phyloP scores from a whole-genome alignment of 2,113 vertebrate genomes.

The Petrocephalus microphthalmus region DNA sequence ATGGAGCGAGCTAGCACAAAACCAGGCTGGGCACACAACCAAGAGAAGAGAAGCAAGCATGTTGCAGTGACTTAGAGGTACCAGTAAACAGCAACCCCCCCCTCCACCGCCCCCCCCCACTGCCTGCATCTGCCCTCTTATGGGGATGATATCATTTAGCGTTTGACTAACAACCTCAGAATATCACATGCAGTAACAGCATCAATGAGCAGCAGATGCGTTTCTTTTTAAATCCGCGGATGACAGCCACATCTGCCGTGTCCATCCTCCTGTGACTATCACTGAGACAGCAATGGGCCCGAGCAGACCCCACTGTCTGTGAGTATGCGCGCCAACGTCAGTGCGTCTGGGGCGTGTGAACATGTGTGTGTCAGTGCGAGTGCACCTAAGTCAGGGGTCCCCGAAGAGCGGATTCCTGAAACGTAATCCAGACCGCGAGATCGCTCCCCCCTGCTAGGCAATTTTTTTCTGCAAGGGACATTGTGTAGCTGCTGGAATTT shows the following conservation, averaged over 20 bases:
- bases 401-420: background rate
- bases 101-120: background rate
- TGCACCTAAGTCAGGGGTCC: background rate
- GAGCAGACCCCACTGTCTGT: background rate
- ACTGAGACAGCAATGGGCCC: background rate
- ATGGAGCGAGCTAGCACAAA: background rate
- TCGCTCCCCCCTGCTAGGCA: background rate
- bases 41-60: background rate
- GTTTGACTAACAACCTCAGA: slow-evolving; percentile 43
- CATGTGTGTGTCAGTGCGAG: background rate
- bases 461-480: background rate
- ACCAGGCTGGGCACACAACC: background rate
- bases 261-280: slow-evolving; percentile 20
- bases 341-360: background rate
- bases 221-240: slow-evolving; percentile 30
- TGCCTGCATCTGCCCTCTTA: background rate
- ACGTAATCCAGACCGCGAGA: background rate
- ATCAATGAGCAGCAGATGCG: slow-evolving; percentile 49
- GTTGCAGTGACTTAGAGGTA: background rate
- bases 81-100: no score
- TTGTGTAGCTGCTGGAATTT: background rate
- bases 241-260: slow-evolving; percentile 42
- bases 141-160: background rate
- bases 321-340: background rate
- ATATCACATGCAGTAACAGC: slow-evolving; percentile 34